A percentile compares a stretch with the other conserved stretches of the same genome.
Conservation (phyloP, 2,888 invertebrate genomes). For the Pinctada fucata region DNA sequence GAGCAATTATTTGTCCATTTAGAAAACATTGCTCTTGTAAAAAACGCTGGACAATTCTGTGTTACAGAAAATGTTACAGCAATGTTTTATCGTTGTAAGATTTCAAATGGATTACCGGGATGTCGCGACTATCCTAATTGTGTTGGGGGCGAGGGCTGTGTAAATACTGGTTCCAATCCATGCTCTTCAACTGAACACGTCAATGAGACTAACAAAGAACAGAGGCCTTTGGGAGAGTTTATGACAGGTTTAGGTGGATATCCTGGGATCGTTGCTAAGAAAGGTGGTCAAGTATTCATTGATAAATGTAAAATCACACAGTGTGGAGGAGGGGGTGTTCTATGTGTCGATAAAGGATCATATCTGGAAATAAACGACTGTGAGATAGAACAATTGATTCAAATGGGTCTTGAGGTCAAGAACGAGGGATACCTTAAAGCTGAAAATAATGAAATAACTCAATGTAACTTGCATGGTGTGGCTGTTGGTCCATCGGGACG, state of each 20-base stretch:
- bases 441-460: conserved; percentile 22
- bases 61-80: neutral
- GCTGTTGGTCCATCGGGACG: conserved; percentile 31
- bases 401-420: conserved; percentile 36
- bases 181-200: too few relatives aligned
- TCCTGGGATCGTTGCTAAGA: conserved; percentile 19
- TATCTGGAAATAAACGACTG: conserved; percentile 20
- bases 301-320: conserved; percentile 35
- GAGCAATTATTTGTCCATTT: conserved; percentile 27
- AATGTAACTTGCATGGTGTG: conserved; percentile 33
- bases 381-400: conserved; percentile 25
- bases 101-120: conserved; percentile 26
- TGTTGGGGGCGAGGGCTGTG: conserved; percentile 21
- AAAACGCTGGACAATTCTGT: conserved; percentile 12
- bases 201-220: neutral
- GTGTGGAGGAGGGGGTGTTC: conserved; percentile 38
- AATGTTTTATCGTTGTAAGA: conserved; percentile 29
- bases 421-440: conserved; percentile 25
- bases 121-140: conserved; percentile 27
- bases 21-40: conserved; percentile 36
- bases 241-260: conserved; percentile 18
- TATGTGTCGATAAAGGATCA: conserved; percentile 26
- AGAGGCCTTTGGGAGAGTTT: neutral
- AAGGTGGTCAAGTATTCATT: conserved; percentile 25
- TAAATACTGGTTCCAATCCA: neutral